phyloP scores from a whole-genome alignment of 2,888 invertebrate species.

The Cheilosia vernalis region DNA sequence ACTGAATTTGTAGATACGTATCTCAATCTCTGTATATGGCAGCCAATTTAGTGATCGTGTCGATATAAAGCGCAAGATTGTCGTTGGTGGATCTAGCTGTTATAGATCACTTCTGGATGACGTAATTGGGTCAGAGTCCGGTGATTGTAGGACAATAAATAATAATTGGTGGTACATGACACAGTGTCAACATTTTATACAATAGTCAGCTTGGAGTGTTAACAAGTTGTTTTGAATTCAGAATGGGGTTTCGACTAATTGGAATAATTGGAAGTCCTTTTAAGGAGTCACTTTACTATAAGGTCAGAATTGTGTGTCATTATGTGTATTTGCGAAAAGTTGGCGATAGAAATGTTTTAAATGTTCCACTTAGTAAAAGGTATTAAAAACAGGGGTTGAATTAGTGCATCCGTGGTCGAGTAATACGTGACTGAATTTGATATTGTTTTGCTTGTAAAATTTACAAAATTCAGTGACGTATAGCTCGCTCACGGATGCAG shows the following conservation, averaged over 20 bases:
- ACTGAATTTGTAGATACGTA: conserved; percentile 9
- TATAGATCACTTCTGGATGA: conserved; percentile 30
- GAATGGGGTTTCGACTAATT: conserved; percentile 15
- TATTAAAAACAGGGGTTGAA: no score
- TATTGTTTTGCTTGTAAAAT: no score
- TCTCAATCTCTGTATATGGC: neutral
- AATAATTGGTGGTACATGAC: conserved; percentile 1
- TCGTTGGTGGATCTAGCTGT: conserved; percentile 10
- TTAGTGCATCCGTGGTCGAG: no score
- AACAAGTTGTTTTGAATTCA: conserved; percentile 3
- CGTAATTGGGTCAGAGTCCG: conserved; percentile 24
- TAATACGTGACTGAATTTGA: no score
- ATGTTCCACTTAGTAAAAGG: no score
- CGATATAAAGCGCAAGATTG: neutral
- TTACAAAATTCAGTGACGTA: no score
- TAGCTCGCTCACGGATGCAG: no score
- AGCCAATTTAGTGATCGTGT: conserved; percentile 40
- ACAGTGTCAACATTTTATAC: neutral
- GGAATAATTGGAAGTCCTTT: neutral
- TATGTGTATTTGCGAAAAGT: no score
- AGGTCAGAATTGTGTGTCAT: no score
- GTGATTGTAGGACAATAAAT: neutral
- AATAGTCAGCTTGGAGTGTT: neutral
- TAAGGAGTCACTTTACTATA: neutral
- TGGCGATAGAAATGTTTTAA: no score